Evolutionary conservation across 2,797 vertebrate species (phyloP), one percentile per base, ranked within the genome.

Genomic region (Sebastes cheni): DNA sequence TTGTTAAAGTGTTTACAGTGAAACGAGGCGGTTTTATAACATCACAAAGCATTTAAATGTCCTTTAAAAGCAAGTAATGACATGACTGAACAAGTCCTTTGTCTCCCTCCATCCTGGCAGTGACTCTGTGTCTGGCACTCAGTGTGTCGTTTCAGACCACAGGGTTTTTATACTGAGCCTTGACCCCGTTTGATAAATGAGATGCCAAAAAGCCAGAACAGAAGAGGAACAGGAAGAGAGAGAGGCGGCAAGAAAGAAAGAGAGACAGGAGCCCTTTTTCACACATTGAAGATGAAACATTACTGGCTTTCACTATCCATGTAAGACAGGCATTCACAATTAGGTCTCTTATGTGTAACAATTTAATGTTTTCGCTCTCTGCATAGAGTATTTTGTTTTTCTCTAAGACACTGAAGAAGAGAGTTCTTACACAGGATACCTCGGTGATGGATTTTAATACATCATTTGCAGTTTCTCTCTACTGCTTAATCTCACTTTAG

Each of bases 181-280:
- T 86, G 81, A 87, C 77, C 80, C 75, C 13, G n/a, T 82, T 82
- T 88, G 87, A 91, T 85, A 72, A 89, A 92, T 83, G 79, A 88
- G 60, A 86, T 85, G 83, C 79, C 88, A 91, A 73, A 83, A 75
- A 81, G 67, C 60, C 72, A 72, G 80, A 89, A 83, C 58, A 76
- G 72, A 61, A 29, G 66, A 77, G 65, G 61, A 80, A 82, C 55
- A 77, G 23, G 59, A 77, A 84, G 67, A 78, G 36, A 68, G 16
- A 36, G 56, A 75, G 64, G 77, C 50, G 18, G 76, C 11, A n/a
- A 58, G 72, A 78, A 54, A 73, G 23, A 32, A 22, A 55, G 12
- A 65, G 59, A 77, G 29, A 62, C 4, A 80, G 75, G 67, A 39
- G 55, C 16, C 25, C 11, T 46, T 58, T 79, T 86, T 50, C 52